Evolutionary conservation across 2,113 vertebrate species (phyloP).

Genomic region (Brachypteracias leptosomus): DNA sequence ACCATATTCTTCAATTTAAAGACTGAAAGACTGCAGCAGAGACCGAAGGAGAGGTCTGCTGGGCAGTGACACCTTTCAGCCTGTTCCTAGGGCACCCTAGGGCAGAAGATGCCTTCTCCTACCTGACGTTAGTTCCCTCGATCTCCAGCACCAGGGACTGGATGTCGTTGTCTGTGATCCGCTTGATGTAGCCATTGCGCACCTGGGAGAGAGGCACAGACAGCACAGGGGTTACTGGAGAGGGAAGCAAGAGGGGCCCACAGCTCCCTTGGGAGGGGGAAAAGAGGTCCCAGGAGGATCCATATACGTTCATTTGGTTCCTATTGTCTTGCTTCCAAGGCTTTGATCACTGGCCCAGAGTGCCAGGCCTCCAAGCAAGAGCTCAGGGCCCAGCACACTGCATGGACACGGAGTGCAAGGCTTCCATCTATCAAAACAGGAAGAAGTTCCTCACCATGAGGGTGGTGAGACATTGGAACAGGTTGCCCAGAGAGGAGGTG

Average conservation of each 20-base stretch:
- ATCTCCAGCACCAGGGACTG: constrained; percentile 94
- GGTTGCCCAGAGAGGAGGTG: too few species aligned
- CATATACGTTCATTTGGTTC: background rate
- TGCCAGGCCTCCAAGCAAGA: background rate
- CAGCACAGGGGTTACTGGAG: background rate
- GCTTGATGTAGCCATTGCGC: constrained; percentile 94
- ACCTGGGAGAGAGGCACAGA: constrained; percentile 74
- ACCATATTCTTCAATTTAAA: background rate
- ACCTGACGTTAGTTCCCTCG: constrained; percentile 95
- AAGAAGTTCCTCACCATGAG: too few species aligned
- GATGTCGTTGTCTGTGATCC: constrained; percentile 94
- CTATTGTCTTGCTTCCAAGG: background rate
- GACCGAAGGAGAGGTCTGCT: background rate
- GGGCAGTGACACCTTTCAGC: background rate
- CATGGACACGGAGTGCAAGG: accelerated
- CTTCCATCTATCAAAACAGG: background rate
- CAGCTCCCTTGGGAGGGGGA: background rate
- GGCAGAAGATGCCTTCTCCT: background rate
- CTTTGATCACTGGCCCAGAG: background rate
- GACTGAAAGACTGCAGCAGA: background rate
- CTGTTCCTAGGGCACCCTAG: background rate
- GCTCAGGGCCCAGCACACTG: background rate
- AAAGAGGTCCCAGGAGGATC: background rate
- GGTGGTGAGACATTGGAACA: too few species aligned
- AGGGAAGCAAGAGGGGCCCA: background rate